Percentiles rank a stretch among this genome's conserved stretches.
These are phyloP conservation scores for Neosilurus hyrtlii DNA, from an alignment of 2,797 vertebrate species.

Conservation along the genomic window DNA sequence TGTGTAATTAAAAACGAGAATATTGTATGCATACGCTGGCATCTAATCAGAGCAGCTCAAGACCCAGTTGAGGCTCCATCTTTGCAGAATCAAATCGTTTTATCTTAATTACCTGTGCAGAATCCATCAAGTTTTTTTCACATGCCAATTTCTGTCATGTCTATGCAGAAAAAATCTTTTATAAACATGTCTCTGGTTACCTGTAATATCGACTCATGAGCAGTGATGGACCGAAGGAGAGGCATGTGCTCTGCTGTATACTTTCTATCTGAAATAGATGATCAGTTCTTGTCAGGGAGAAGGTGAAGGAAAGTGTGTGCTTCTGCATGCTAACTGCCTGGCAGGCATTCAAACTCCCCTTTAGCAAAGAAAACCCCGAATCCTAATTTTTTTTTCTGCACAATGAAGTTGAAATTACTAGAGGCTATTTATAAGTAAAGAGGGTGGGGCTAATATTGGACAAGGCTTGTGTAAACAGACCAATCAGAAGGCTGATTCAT, in stretches of 20 bases:
- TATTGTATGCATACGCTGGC: constrained; percentile 70
- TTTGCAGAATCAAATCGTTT: constrained; percentile 74
- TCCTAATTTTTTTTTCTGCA: not conserved
- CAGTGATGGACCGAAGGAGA: constrained; percentile 64
- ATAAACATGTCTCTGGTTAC: constrained; percentile 64
- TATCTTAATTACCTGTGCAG: constrained; percentile 78
- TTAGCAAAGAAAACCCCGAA: not conserved
- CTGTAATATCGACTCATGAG: constrained; percentile 59
- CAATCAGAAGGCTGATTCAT: not conserved
- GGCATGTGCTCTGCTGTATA: constrained; percentile 53
- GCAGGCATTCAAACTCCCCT: constrained; percentile 33
- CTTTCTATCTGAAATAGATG: constrained; percentile 56
- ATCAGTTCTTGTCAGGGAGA: constrained; percentile 48
- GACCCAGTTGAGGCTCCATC: constrained; percentile 68
- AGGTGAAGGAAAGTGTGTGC: constrained; percentile 35
- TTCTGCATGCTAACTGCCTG: constrained; percentile 44
- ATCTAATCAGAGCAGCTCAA: constrained; percentile 72
- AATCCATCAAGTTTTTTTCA: constrained; percentile 68
- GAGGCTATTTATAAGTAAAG: not conserved
- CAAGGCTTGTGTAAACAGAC: not conserved
- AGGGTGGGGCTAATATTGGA: not conserved
- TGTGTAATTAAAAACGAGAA: constrained; percentile 83
- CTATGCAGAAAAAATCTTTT: constrained; percentile 43
- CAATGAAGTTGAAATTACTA: not conserved
- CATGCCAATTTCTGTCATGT: constrained; percentile 53